phyloP scores from a whole-genome alignment of 2,113 vertebrate genomes.

The Triplophysa dalaica region DNA sequence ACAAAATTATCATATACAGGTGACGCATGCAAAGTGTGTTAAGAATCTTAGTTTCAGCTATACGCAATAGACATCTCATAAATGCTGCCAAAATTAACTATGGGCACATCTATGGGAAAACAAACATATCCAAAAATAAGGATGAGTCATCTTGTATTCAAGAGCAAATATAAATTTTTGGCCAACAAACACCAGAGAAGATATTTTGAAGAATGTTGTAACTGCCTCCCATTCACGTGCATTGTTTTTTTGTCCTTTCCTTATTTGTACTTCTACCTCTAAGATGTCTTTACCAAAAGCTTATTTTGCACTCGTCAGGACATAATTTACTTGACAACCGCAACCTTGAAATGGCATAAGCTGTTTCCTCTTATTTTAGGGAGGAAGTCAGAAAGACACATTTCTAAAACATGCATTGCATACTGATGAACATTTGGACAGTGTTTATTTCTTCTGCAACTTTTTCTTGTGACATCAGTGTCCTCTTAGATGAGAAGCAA shows the following conservation, averaged over 20 bases:
- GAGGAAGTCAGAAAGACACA: conserved; percentile 5
- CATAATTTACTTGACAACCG: not conserved
- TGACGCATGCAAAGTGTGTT: not conserved
- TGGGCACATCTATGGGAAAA: no score
- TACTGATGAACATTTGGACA: conserved; percentile 16
- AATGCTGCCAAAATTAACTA: no score
- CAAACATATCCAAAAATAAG: no score
- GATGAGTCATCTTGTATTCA: no score
- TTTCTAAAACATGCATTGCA: conserved; percentile 11
- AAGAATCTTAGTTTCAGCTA: no score
- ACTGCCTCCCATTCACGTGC: no score
- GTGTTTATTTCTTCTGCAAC: conserved; percentile 4
- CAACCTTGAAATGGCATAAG: not conserved
- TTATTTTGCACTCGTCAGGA: not conserved
- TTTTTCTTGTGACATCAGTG: conserved; percentile 40
- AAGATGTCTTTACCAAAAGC: not conserved
- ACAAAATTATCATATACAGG: not conserved
- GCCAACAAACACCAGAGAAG: no score
- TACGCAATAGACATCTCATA: no score
- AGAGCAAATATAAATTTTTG: no score
- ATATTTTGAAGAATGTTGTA: no score
- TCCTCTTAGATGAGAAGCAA: conserved; percentile 56
- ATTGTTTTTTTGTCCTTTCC: no score
- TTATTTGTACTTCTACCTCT: no score
- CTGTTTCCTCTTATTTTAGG: conserved; percentile 31